Evolutionary conservation across 2,113 vertebrate genomes (phyloP).

Genomic region (Hirundichthys speculiger): DNA sequence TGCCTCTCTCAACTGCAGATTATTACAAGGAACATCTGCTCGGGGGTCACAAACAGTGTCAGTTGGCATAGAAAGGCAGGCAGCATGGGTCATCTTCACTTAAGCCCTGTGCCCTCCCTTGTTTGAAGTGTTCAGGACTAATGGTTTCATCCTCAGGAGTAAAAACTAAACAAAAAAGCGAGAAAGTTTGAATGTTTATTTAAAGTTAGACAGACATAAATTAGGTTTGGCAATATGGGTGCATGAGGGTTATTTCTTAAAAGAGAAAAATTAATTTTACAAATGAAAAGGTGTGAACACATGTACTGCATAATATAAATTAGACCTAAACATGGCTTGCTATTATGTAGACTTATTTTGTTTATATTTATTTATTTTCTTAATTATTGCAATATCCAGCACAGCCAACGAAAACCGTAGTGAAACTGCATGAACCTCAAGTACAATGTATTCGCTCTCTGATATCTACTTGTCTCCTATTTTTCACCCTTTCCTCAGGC

Average conservation of each 20-base stretch:
- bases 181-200: slow-evolving; percentile 41
- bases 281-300: too few relatives aligned
- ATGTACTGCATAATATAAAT: not conserved
- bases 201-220: slow-evolving; percentile 42
- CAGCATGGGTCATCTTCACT: slow-evolving; percentile 72
- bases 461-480: slow-evolving; percentile 38
- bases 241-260: too few relatives aligned
- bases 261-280: too few relatives aligned
- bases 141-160: slow-evolving; percentile 33
- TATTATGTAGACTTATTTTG: not conserved
- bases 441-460: slow-evolving; percentile 1
- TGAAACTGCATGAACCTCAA: slow-evolving; percentile 25
- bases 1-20: slow-evolving; percentile 83
- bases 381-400: not conserved
- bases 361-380: too few relatives aligned
- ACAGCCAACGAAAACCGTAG: slow-evolving; percentile 14
- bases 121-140: slow-evolving; percentile 63
- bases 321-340: not conserved
- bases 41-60: slow-evolving; percentile 78
- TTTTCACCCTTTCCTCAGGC: slow-evolving; percentile 36
- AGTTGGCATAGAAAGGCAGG: slow-evolving; percentile 76
- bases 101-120: slow-evolving; percentile 56
- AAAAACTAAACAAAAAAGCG: slow-evolving; percentile 5
- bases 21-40: slow-evolving; percentile 85
- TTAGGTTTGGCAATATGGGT: slow-evolving; percentile 3